Conservation (phyloP, 2,113 vertebrate species). For the Malurus elegans region DNA sequence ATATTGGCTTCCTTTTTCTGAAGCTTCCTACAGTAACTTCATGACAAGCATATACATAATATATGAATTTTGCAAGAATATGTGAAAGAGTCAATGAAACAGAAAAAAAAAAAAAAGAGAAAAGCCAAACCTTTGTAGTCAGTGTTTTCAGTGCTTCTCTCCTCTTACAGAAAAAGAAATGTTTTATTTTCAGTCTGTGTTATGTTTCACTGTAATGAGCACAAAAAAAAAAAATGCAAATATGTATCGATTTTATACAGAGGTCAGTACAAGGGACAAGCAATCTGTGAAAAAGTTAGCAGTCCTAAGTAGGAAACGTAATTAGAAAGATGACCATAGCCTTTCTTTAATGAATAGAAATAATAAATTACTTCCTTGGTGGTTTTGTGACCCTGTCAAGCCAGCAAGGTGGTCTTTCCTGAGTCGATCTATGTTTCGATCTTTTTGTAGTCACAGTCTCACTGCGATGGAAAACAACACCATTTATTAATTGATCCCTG, state of each 20-base stretch:
- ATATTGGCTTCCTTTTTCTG: background rate
- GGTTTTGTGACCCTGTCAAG: constrained; percentile 65
- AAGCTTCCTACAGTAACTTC: background rate
- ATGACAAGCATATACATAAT: background rate
- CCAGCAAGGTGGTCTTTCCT: constrained; percentile 38
- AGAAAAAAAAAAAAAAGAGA: background rate
- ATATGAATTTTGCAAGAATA: background rate
- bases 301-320: constrained; percentile 67
- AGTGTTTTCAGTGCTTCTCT: background rate
- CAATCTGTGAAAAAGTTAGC: constrained; percentile 61
- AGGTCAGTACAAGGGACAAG: constrained; percentile 68
- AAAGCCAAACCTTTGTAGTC: background rate
- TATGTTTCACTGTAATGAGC: constrained; percentile 61
- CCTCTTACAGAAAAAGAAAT: background rate
- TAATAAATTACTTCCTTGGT: constrained; percentile 70
- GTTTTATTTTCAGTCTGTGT: constrained; percentile 48
- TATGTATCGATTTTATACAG: constrained; percentile 68
- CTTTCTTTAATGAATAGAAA: constrained; percentile 70
- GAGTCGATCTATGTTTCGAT: constrained; percentile 40
- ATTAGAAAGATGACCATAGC: constrained; percentile 70
- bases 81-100: background rate
- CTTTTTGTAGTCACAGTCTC: constrained; percentile 45
- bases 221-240: constrained; percentile 66
- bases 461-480: constrained; percentile 23
- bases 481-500: constrained; percentile 54